Evolutionary conservation across 2,113 vertebrate genomes (phyloP), one percentile per base, ranked within the genome.

Genomic region (Lethenteron camtschaticum): DNA sequence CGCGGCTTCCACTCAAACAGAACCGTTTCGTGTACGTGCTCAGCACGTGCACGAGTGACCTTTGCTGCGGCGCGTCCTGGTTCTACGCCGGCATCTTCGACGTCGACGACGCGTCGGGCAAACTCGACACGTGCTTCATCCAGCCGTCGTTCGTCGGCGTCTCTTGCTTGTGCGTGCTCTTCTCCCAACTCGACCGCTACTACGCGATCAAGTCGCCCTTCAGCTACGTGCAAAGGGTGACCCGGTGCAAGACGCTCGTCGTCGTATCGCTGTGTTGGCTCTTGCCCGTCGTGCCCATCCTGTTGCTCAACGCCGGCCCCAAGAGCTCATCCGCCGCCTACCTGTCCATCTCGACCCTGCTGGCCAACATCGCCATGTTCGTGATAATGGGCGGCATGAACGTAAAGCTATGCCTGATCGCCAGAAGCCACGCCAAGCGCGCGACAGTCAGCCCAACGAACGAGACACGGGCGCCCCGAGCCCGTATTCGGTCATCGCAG

Each of bases 21-120:
- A 66, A 24, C 24, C 63, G 63, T 16, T 66, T 66, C 24, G 63
- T 66, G n/a, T 66, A 66, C 63, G 24, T 66, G n/a, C 24, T 66
- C n/a, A 66, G 24, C 63, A 24, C 63, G 10, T n/a, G 63, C 24
- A 66, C 11, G n/a, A 16, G n/a, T 10, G 24, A 66, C 24, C 24
- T 66, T 24, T 66, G 63, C 63, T 16, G n/a, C 63, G 63, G 63
- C 24, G 63, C 9, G 10, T 66, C 24, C 24, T 66, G 63, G 63
- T 66, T 16, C 63, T 66, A 66, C 63, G 24, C 63, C n/a, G 63
- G 63, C n/a, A 66, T 66, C 63, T 66, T 66, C 10, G 63, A 66
- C 24, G 63, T 66, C 63, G n/a, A 66, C n/a, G 63, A 66, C 24
- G n/a, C n/a, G n/a, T 9, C n/a, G 9, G 63, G 10, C n/a, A 66